phyloP scores from a whole-genome alignment of 2,113 vertebrate genomes.

The Neolamprologus caudopunctatus region DNA sequence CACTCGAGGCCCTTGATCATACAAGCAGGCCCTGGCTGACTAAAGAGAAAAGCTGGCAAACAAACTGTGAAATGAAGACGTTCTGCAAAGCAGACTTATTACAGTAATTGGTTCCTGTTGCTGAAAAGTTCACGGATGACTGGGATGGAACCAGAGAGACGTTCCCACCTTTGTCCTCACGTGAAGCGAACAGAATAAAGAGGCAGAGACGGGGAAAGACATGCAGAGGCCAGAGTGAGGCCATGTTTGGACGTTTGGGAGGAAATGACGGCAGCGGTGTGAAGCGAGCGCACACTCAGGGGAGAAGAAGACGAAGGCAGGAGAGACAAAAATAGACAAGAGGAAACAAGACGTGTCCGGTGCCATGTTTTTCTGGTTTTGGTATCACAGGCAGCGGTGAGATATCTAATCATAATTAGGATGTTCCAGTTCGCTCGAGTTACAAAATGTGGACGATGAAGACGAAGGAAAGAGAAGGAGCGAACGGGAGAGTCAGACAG shows the following conservation, averaged over 20 bases:
- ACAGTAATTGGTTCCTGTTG: slow-evolving; percentile 41
- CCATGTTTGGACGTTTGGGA: slow-evolving; percentile 3
- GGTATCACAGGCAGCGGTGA: neutral
- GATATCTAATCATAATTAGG: neutral
- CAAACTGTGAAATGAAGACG: slow-evolving; percentile 3
- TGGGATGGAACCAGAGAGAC: neutral
- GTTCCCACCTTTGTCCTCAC: neutral
- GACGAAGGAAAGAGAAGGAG: neutral
- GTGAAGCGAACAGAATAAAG: neutral
- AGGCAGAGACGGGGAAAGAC: neutral
- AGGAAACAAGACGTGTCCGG: neutral
- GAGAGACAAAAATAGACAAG: neutral
- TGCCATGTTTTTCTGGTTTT: neutral
- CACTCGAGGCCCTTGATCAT: neutral
- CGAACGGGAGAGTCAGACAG: neutral
- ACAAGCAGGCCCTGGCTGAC: neutral
- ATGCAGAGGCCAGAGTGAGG: neutral
- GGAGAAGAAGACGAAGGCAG: neutral
- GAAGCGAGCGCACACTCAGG: neutral
- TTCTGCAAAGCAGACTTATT: neutral
- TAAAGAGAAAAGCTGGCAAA: neutral
- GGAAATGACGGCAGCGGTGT: slow-evolving; percentile 11
- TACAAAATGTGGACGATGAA: neutral
- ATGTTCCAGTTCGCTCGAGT: neutral
- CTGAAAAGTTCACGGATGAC: slow-evolving; percentile 1